These are phyloP conservation scores for Microctenopoma steveboyesi DNA, from an alignment of 2,797 vertebrate species.

Conservation along the genomic window DNA sequence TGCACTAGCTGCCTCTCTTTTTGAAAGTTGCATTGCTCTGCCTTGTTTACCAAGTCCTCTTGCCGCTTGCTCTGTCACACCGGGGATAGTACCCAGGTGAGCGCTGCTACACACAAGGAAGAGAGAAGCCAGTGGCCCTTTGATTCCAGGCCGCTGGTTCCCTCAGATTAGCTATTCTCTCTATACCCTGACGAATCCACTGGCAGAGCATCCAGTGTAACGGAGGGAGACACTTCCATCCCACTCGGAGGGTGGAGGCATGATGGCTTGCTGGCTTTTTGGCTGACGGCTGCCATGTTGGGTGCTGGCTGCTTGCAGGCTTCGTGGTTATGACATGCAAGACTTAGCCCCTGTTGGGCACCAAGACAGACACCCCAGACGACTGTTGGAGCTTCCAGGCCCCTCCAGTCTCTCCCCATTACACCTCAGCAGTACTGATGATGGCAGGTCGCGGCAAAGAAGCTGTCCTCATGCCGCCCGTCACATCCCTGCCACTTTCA, in stretches of 20 bases:
- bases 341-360: constrained; percentile 65
- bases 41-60: constrained; percentile 87
- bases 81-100: constrained; percentile 81
- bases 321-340: constrained; percentile 76
- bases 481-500: constrained; percentile 84
- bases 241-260: constrained; percentile 64
- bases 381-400: constrained; percentile 69
- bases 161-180: constrained; percentile 83
- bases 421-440: constrained; percentile 74
- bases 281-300: constrained; percentile 68
- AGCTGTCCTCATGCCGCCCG: constrained; percentile 80
- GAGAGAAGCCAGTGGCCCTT: constrained; percentile 81
- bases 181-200: constrained; percentile 77
- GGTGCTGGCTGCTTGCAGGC: constrained; percentile 63
- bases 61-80: constrained; percentile 80
- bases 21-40: constrained; percentile 83
- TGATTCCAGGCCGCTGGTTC: constrained; percentile 79
- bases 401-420: constrained; percentile 79
- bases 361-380: constrained; percentile 76
- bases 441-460: constrained; percentile 74
- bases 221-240: constrained; percentile 74
- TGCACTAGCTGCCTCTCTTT: constrained; percentile 81
- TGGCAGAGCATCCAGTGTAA: constrained; percentile 75
- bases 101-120: constrained; percentile 72
- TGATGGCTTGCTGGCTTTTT: constrained; percentile 57